A percentile compares a stretch with the other conserved stretches of the same genome.
Conservation (phyloP, 2,888 invertebrate genomes). For the Eristalis intricaria region DNA sequence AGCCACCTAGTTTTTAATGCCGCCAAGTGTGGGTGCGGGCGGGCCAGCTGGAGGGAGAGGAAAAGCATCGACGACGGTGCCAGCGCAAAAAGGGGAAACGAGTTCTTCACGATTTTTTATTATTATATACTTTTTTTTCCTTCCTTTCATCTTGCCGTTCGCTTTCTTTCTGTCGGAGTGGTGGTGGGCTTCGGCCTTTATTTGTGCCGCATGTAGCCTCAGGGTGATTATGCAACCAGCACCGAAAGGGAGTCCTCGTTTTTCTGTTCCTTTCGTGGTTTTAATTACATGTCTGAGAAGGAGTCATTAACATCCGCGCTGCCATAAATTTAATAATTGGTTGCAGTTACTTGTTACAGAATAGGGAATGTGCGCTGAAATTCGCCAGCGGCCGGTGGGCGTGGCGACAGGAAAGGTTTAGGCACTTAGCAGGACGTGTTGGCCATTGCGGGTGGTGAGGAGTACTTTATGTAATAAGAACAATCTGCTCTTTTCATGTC, state of each 20-base stretch:
- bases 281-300: slow-evolving; percentile 64
- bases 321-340: slow-evolving; percentile 65
- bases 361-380: slow-evolving; percentile 5
- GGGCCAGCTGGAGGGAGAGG: background rate
- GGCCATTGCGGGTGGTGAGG: no score
- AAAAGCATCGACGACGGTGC: slow-evolving; percentile 14
- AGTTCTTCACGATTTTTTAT: background rate
- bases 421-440: background rate
- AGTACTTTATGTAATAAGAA: no score
- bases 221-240: slow-evolving; percentile 26
- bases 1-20: slow-evolving; percentile 68
- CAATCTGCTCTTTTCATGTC: no score
- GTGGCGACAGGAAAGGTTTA: background rate
- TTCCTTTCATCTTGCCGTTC: background rate
- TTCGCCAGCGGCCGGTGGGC: background rate
- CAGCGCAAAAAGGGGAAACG: slow-evolving; percentile 30
- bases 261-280: slow-evolving; percentile 29
- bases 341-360: slow-evolving; percentile 50
- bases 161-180: background rate
- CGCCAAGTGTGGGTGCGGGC: slow-evolving; percentile 29
- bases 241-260: background rate
- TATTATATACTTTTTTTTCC: background rate
- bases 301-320: slow-evolving; percentile 58
- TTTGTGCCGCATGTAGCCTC: slow-evolving; percentile 23
- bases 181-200: slow-evolving; percentile 45